Evolutionary conservation across 2,797 vertebrate species (phyloP).

Genomic region (Paguma larvata): DNA sequence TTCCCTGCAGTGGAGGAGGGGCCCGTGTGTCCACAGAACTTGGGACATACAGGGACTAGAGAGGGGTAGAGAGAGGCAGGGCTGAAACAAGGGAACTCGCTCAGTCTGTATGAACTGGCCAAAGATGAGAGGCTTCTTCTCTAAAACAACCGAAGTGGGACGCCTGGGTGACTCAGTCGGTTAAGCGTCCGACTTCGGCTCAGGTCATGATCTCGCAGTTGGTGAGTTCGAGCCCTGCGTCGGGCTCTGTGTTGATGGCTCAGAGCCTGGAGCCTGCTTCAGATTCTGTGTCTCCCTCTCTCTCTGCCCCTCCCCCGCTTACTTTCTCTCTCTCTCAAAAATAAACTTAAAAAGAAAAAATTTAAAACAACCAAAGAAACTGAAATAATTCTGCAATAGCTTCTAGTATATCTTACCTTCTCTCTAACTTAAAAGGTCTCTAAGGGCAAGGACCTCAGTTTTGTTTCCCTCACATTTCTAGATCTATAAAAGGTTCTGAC

Average conservation of each 20-base stretch:
- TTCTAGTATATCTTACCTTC: neutral
- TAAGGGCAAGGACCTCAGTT: neutral
- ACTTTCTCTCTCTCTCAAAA: too few species aligned
- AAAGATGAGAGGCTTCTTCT: neutral
- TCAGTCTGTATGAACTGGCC: neutral
- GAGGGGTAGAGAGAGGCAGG: neutral
- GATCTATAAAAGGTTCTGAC: neutral
- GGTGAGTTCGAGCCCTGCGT: too few species aligned
- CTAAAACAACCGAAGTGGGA: neutral
- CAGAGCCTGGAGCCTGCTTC: too few species aligned
- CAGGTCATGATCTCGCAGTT: too few species aligned
- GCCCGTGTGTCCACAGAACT: neutral
- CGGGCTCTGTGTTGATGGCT: too few species aligned
- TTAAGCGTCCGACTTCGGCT: too few species aligned
- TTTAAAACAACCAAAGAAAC: too few species aligned
- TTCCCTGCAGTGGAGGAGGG: neutral
- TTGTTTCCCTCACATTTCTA: slow-evolving; percentile 42
- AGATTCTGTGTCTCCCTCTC: too few species aligned
- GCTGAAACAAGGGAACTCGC: neutral
- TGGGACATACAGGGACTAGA: neutral
- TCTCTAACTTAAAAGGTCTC: neutral
- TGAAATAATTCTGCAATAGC: neutral
- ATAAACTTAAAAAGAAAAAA: too few species aligned
- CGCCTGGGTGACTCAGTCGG: too few species aligned
- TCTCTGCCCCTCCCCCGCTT: too few species aligned